Evolutionary conservation across 2,113 vertebrate species (phyloP), one percentile per base, ranked within the genome.

Genomic region (Cyprinodon variegatus): DNA sequence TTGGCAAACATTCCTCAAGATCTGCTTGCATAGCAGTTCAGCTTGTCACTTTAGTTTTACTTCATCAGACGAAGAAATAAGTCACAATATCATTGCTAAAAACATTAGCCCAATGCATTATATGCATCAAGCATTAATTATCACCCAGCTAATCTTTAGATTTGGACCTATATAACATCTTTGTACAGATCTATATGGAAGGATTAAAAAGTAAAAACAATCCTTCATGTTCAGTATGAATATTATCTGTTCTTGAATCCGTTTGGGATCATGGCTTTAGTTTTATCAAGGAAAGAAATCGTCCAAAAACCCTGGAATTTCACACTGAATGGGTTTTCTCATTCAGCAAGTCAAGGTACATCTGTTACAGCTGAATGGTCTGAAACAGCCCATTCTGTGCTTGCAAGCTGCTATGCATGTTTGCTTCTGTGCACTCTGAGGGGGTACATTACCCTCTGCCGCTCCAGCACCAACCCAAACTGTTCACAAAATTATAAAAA

Each of bases 261-360:
- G 74, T 84, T 86, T 67, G 78, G 71, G 53, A 68, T 10, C 61
- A 48, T 70, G 36, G 78, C 64, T 61, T 61, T 68, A 65, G 66
- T 63, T 86, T 81, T 79, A 83, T 87, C 79, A 46, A 48, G 45
- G 48, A 68, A 78, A 82, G 72, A 80, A 83, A 84, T 87, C 85
- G 82, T 69, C 64, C 83, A 53, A 61, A 68, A 76, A 29, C 74
- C 22, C 73, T 57, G 84, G 81, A 78, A 84, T 84, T 83, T 88
- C 74, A 81, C 67, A 87, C 70, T 86, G 83, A 85, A 82, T 65
- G 76, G 67, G 50, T 83, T 84, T 84, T 83, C 74, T 83, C 70
- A 84, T 83, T 81, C 85, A 81, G 74, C 68, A 36, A 84, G 79
- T 83, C 83, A 86, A 89, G 74, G 83, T 86, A 57, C 85, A 81